Evolutionary conservation across 2,888 invertebrate genomes (phyloP).

Genomic region (Drosophila borborema): DNA sequence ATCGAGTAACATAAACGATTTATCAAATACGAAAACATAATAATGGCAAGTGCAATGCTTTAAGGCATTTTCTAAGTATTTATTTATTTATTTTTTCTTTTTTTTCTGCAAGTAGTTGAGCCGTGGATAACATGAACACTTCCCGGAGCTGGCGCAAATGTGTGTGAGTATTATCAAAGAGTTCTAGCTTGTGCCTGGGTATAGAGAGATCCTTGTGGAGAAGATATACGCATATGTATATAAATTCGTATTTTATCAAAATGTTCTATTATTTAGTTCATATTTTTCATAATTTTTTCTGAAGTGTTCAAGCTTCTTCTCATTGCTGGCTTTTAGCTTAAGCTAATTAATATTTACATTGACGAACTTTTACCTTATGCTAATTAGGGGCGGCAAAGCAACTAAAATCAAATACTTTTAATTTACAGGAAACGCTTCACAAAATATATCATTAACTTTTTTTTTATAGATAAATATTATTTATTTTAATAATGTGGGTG

Average conservation of each 20-base stretch:
- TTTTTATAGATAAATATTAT: conserved; percentile 8
- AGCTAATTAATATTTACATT: conserved; percentile 32
- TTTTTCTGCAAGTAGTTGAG: conserved; percentile 33
- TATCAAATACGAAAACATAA: conserved; percentile 66
- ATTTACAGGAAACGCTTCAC: conserved; percentile 59
- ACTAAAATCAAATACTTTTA: conserved; percentile 59
- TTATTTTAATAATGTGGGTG: conserved; percentile 39
- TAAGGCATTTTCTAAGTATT: conserved; percentile 31
- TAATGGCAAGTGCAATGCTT: conserved; percentile 79
- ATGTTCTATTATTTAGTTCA: not conserved
- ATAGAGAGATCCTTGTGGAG: conserved; percentile 23
- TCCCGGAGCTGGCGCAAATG: conserved; percentile 20
- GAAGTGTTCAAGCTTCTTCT: conserved; percentile 41
- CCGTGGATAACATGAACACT: conserved; percentile 45
- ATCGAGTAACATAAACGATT: conserved; percentile 27
- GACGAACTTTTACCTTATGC: conserved; percentile 33
- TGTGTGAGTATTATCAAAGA: not conserved
- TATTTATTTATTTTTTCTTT: no score
- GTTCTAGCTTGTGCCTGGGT: conserved; percentile 17
- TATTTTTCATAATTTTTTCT: not conserved
- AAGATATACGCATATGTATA: conserved; percentile 5
- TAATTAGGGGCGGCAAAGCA: conserved; percentile 55
- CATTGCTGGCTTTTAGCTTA: conserved; percentile 21
- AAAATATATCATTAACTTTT: conserved; percentile 13
- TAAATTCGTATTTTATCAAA: conserved; percentile 31